phyloP scores from a whole-genome alignment of 2,797 vertebrate genomes.

The Hydrolagus colliei region DNA sequence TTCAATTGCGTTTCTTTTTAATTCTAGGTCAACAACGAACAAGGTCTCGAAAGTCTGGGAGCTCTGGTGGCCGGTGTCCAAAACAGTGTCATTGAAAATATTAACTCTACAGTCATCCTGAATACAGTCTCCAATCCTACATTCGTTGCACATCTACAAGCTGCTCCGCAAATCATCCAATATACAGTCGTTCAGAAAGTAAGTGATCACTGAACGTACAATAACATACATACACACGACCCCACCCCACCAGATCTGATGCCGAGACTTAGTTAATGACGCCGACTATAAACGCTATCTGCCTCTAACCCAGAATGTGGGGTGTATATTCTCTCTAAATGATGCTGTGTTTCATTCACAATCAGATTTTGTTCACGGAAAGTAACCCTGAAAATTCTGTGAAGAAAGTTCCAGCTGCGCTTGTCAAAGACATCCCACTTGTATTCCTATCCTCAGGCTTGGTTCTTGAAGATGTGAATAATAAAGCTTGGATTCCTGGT shows the following conservation, averaged over 20 bases:
- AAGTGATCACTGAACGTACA: neutral
- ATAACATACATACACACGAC: neutral
- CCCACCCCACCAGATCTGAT: too few species aligned
- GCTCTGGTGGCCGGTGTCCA: neutral
- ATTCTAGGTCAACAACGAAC: neutral
- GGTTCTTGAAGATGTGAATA: conserved; percentile 16
- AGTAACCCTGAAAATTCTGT: neutral
- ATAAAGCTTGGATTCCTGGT: neutral
- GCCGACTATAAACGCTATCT: neutral
- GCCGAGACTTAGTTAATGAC: neutral
- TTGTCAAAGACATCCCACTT: neutral
- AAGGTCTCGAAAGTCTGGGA: neutral
- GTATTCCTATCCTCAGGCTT: neutral
- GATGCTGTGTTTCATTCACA: neutral
- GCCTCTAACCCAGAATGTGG: neutral
- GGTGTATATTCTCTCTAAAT: neutral
- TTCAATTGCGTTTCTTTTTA: too few species aligned
- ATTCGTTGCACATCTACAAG: conserved; percentile 2
- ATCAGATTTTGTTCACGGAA: conserved; percentile 16
- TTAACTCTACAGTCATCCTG: neutral
- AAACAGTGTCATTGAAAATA: neutral
- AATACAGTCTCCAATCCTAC: neutral
- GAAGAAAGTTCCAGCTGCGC: neutral
- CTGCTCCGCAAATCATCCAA: neutral
- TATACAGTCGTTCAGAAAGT: neutral